These are phyloP conservation scores for Cephus nigrinus DNA, from an alignment of 2,888 invertebrate species.

Conservation along the genomic window DNA sequence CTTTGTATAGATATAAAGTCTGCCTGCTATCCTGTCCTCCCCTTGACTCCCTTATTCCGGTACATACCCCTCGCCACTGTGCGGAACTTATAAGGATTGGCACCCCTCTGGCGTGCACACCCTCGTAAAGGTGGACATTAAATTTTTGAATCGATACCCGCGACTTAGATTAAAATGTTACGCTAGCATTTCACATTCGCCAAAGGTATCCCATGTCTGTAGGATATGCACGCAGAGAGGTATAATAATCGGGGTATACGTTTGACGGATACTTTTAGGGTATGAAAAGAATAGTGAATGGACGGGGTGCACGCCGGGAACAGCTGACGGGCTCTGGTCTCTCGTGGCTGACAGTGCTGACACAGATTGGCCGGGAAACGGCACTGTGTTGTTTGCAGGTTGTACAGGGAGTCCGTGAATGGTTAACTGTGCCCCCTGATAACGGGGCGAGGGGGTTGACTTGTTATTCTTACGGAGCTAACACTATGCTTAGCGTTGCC, in stretches of 20 bases:
- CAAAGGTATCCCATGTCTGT: neutral
- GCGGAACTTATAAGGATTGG: neutral
- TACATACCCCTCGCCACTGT: neutral
- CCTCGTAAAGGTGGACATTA: conserved; percentile 34
- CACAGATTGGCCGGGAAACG: neutral
- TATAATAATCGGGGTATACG: neutral
- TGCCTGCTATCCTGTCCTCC: neutral
- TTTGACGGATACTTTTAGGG: neutral
- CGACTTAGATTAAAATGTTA: conserved; percentile 24
- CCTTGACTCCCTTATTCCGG: neutral
- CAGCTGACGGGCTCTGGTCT: conserved; percentile 29
- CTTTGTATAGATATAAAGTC: neutral
- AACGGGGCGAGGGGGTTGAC: conserved; percentile 18
- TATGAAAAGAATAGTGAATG: conserved; percentile 20
- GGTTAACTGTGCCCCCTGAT: conserved; percentile 15
- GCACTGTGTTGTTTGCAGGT: neutral
- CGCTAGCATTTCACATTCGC: conserved; percentile 22
- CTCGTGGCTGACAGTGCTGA: neutral
- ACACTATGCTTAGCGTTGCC: neutral
- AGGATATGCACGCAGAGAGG: neutral
- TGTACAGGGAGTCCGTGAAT: conserved; percentile 25
- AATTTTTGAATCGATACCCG: conserved; percentile 29
- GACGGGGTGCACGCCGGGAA: conserved; percentile 18
- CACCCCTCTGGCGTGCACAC: conserved; percentile 1
- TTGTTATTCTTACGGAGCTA: conserved; percentile 35